Percentiles rank a stretch among this genome's conserved stretches.
Conservation (phyloP, 2,888 invertebrate species). For the Melieria omissa region DNA sequence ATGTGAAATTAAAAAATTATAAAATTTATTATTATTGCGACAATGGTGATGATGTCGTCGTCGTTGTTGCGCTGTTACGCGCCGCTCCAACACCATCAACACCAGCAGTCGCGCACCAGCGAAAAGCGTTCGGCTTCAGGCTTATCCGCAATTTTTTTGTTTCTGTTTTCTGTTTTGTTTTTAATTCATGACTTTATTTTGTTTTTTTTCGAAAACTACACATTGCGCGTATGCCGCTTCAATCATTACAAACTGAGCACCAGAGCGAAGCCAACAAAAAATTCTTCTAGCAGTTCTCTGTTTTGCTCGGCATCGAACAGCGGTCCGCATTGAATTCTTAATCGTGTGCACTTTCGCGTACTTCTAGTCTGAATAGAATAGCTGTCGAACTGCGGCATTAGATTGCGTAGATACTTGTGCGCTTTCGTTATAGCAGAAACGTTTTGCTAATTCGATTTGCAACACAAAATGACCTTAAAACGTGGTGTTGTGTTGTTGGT, state of each 20-base stretch:
- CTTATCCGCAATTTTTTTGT: neutral
- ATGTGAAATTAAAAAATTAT: constrained; percentile 23
- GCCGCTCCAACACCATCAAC: neutral
- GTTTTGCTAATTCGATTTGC: neutral
- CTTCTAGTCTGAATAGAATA: constrained; percentile 8
- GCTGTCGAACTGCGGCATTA: no score
- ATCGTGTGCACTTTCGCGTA: neutral
- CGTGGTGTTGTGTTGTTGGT: constrained; percentile 26
- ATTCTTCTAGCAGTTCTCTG: constrained; percentile 26
- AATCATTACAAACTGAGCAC: no score
- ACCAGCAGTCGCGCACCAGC: neutral
- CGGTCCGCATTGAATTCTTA: constrained; percentile 5
- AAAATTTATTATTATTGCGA: constrained; percentile 28
- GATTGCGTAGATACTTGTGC: no score
- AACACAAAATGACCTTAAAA: constrained; percentile 14
- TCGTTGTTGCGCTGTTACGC: no score
- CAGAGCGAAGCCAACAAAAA: neutral
- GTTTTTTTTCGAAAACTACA: no score
- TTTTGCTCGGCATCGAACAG: constrained; percentile 25
- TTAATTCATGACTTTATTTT: constrained; percentile 9
- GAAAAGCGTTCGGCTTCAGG: neutral
- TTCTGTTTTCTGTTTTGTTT: neutral
- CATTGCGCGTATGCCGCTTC: no score
- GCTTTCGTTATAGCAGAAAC: no score
- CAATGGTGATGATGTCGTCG: constrained; percentile 10